Evolutionary conservation across 2,888 invertebrate species (phyloP).

Genomic region (Drosophila kuntzei): DNA sequence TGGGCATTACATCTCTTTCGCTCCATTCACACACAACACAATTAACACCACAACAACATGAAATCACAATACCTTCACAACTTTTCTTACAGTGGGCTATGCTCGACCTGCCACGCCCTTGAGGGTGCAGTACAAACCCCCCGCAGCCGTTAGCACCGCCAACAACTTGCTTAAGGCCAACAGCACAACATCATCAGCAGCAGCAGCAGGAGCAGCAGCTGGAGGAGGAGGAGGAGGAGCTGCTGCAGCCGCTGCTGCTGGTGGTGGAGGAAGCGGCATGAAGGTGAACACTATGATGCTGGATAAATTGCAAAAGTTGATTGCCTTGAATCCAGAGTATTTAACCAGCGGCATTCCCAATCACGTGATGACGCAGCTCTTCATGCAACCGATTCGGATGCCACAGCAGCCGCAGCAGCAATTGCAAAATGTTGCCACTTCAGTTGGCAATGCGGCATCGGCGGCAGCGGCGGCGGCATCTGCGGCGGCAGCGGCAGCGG

Average conservation of each 20-base stretch:
- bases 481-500: constrained; percentile 44
- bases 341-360: constrained; percentile 86
- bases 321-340: constrained; percentile 84
- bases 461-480: constrained; percentile 22
- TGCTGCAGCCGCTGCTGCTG: constrained; percentile 32
- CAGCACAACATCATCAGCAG: constrained; percentile 10
- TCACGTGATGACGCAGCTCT: constrained; percentile 88
- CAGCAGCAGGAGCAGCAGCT: constrained; percentile 32
- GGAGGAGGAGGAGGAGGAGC: constrained; percentile 37
- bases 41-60: constrained; percentile 6
- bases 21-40: constrained; percentile 3
- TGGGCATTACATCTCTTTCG: not conserved
- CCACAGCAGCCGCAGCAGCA: constrained; percentile 17
- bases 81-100: constrained; percentile 75
- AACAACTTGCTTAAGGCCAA: constrained; percentile 10
- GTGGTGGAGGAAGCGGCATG: constrained; percentile 38
- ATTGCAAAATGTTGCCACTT: constrained; percentile 12
- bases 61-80: constrained; percentile 19
- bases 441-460: constrained; percentile 25
- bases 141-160: not conserved
- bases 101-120: constrained; percentile 55
- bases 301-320: constrained; percentile 84
- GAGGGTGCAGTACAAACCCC: constrained; percentile 48
- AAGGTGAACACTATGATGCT: constrained; percentile 82
- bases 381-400: constrained; percentile 87